Percentiles rank a stretch among this genome's conserved stretches.
Conservation (phyloP, 1,140 invertebrate species). For the Holcopasites calliopsidis region DNA sequence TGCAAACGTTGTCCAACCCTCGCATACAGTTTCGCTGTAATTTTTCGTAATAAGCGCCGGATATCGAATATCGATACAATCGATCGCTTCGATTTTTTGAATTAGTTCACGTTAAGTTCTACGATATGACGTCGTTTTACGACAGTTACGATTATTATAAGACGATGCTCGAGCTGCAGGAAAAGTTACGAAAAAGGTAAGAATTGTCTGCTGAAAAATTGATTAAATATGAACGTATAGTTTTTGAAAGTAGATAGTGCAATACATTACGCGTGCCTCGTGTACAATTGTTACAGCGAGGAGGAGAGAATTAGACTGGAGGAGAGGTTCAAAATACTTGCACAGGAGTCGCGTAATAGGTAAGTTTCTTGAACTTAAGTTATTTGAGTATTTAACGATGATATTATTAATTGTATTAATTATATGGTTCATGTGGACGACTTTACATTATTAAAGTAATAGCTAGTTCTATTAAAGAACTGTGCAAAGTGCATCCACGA, state of each 20-base stretch:
- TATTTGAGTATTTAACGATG: background rate
- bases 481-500: background rate
- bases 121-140: slow-evolving; percentile 64
- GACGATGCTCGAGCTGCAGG: slow-evolving; percentile 74
- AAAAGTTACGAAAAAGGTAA: slow-evolving; percentile 74
- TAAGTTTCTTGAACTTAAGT: slow-evolving; percentile 44
- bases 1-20: background rate
- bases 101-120: background rate
- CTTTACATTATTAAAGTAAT: background rate
- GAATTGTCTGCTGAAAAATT: background rate
- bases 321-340: slow-evolving; percentile 71
- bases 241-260: background rate
- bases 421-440: background rate
- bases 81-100: slow-evolving; percentile 28
- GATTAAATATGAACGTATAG: background rate
- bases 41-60: slow-evolving; percentile 1
- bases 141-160: slow-evolving; percentile 69
- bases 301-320: slow-evolving; percentile 76
- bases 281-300: slow-evolving; percentile 64
- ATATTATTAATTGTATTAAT: background rate
- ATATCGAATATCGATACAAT: slow-evolving; percentile 45
- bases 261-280: background rate
- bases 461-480: too few relatives aligned
- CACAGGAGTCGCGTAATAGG: slow-evolving; percentile 73
- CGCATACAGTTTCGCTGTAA: too few relatives aligned